phyloP scores from a whole-genome alignment of 2,113 vertebrate species.

The Pseudorasbora parva region DNA sequence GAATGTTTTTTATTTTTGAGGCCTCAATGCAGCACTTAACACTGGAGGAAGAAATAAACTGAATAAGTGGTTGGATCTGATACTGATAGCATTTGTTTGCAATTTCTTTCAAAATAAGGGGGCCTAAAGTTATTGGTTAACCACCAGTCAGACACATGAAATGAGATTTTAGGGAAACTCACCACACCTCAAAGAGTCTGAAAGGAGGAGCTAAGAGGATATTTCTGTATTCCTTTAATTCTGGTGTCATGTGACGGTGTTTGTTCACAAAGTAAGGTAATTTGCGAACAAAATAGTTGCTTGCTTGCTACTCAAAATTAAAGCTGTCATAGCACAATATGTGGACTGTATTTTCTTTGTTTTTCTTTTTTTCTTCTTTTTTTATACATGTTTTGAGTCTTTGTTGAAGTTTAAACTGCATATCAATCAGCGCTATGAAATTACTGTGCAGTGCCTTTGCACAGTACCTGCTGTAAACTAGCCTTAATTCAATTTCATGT shows the following conservation, averaged over 20 bases:
- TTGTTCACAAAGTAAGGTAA: not conserved
- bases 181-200: not conserved
- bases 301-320: not conserved
- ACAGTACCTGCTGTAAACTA: constrained; percentile 4
- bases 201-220: not conserved
- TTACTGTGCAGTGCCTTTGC: not conserved
- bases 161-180: not conserved
- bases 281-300: too few species aligned
- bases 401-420: not conserved
- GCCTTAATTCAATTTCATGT: not conserved
- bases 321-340: not conserved
- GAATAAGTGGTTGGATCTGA: too few species aligned
- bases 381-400: not conserved
- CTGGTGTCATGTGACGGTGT: not conserved
- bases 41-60: too few species aligned
- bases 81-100: not conserved
- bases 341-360: not conserved
- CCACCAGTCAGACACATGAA: not conserved
- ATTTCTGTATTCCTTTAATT: not conserved
- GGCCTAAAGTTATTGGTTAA: not conserved
- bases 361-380: not conserved
- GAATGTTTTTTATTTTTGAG: not conserved
- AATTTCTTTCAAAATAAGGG: not conserved
- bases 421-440: not conserved
- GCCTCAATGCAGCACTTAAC: not conserved